Base-by-base conservation (phyloP, 1,140 invertebrate genomes). In the Meloidogyne exigua region DNA sequence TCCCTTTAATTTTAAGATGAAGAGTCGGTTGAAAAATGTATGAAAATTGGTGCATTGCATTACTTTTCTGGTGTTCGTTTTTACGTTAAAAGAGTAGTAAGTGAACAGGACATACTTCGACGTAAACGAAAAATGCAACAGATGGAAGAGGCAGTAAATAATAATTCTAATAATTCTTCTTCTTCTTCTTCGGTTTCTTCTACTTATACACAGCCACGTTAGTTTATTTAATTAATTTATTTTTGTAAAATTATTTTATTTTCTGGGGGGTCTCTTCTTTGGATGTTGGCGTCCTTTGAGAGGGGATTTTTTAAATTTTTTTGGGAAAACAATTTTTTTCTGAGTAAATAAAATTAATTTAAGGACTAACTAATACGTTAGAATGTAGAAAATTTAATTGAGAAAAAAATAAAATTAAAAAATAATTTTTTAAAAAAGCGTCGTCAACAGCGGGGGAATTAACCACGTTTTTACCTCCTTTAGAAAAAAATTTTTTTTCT, bases 91-190 rank as follows among this genome's bases (percentile, higher is more conserved):
- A 39, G 65, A 69, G 65, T 75, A 2, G n/a, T 75, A 5, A 57
- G 57, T 26, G 25, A 25, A n/a, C 66, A 75, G n/a, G 74, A 75
- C 12, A 62, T 74, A n/a, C 49, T 75, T 44, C 71, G 57, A 39
- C 72, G 65, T 64, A 73, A 73, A 39, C 72, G 72, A 25, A 62
- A 73, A 64, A 28, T 73, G 21, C 44, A 73, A 73, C 72, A 66
- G 10, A 26, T 57, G 62, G 72, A 73, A 28, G 72, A 73, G 13
- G 42, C 28, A 21, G 11, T 23, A 13, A 62, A 28, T 21, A 23
- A 64, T 36, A 44, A 70, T 36, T 10, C 3, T 23, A 25, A 42
- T 28, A 15, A 32, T 32, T 3, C n/a, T n/a, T n/a, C n/a, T n/a
- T n/a, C n/a, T n/a, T 32, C 28, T 32, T 32, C 28, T 32, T 3